Evolutionary conservation across 2,888 invertebrate species (phyloP), one percentile per base, ranked within the genome.

Genomic region (Adelphocoris suturalis): DNA sequence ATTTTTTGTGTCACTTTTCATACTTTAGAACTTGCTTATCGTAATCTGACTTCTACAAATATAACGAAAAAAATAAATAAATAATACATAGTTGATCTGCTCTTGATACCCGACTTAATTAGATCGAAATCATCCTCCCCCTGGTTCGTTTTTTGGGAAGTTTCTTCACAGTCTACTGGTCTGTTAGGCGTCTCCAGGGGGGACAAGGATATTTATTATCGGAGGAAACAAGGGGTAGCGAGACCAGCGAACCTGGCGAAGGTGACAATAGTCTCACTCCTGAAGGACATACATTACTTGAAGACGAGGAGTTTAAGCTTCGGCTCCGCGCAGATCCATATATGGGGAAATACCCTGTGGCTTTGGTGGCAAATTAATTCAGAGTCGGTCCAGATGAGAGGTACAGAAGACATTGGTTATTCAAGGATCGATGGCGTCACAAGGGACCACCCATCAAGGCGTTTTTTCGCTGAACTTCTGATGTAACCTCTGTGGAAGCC

Each of bases 231-330:
- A 68, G 68, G 68, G n/a, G n/a, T n/a, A 23, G 68, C 68, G 68
- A 68, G 23, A 23, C 68, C 68, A 3, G 68, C 23, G 23, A 23
- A 68, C 68, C 68, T 68, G 61, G 68, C 68, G 27, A 9, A 82
- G 82, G 82, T 82, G 82, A 82, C 82, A 82, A 82, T 82, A 82
- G 82, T 82, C 82, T 82, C 82, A 82, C 82, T 52, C 47, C 52
- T 27, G 82, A 55, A 48, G 48, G 82, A 82, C 82, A 82, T 82
- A 82, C 82, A 82, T 80, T 80, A 80, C 80, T 37, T 28, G 37
- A 46, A 80, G 19, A 28, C 19, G 48, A 47, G 19, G 48, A 28
- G 46, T n/a, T 48, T 55, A 52, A 82, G 27, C 47, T 52, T 52
- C 82, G 52, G 82, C 23, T 52, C 82, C 12, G 3, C 37, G n/a